Evolutionary conservation across 2,113 vertebrate genomes (phyloP).

Genomic region (Pteropus alecto): DNA sequence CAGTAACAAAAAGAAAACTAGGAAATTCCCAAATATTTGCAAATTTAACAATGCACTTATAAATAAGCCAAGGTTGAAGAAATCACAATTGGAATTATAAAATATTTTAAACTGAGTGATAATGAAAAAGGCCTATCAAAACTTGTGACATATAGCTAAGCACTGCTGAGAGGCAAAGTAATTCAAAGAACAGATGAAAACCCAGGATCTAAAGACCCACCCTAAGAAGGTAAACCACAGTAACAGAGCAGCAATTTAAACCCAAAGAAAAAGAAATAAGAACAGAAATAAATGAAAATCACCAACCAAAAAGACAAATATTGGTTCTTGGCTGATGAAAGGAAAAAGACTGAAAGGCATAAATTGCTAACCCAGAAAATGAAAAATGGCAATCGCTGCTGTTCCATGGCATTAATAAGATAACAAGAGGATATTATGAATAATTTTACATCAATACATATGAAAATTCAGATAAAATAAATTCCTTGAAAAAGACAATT

Average conservation of each 20-base stretch:
- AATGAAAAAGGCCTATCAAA: not conserved
- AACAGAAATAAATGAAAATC: not conserved
- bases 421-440: not conserved
- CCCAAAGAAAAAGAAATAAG: not conserved
- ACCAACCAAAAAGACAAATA: not conserved
- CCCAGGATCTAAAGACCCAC: not conserved
- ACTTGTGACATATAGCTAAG: not conserved
- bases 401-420: not conserved
- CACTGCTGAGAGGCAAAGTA: not conserved
- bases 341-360: not conserved
- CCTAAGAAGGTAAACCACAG: not conserved
- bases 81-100: not conserved
- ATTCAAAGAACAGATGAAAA: not conserved
- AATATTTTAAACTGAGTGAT: not conserved
- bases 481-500: not conserved
- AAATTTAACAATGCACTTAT: not conserved
- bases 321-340: not conserved
- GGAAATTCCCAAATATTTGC: not conserved
- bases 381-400: not conserved
- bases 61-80: not conserved
- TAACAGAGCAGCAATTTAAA: not conserved
- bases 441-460: not conserved
- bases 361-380: not conserved
- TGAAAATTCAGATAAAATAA: not conserved
- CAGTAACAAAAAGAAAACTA: not conserved